phyloP scores from a whole-genome alignment of 2,113 vertebrate genomes.

The Tragulus kanchil region DNA sequence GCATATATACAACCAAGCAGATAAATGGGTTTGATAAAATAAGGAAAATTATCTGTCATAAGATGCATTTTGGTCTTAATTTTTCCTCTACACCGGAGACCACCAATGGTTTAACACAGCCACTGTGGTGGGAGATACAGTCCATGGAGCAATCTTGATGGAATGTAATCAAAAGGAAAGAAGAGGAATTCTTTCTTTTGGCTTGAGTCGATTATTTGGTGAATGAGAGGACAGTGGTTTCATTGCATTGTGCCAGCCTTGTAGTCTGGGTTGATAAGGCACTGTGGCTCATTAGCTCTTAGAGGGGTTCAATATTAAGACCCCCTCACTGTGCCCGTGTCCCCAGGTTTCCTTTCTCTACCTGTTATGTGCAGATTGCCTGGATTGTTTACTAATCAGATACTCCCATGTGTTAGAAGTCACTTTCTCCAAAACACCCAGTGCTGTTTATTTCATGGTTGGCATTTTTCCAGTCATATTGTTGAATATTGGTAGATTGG shows the following conservation, averaged over 20 bases:
- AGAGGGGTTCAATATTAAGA: neutral
- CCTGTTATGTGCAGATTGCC: neutral
- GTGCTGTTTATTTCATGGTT: neutral
- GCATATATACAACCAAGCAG: neutral
- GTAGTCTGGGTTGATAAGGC: neutral
- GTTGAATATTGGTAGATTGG: neutral
- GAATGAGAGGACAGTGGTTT: neutral
- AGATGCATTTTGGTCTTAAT: neutral
- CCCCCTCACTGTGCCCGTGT: neutral
- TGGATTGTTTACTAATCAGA: neutral
- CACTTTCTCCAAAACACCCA: neutral
- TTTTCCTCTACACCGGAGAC: neutral
- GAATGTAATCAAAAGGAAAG: neutral
- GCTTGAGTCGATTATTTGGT: neutral
- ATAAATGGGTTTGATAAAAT: neutral
- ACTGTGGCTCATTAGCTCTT: neutral
- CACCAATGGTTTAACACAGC: neutral
- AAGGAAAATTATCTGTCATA: neutral
- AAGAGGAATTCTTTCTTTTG: neutral
- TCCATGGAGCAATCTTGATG: neutral
- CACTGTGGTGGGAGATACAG: fast-evolving
- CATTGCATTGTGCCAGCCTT: neutral
- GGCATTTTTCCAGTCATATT: neutral
- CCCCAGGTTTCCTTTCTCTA: neutral
- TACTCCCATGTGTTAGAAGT: neutral